Percentiles rank a stretch among this genome's conserved stretches.
These are phyloP conservation scores for Strongylocentrotus purpuratus DNA, from an alignment of 35 echinoderm and acorn worm species.

Conservation along the genomic window DNA sequence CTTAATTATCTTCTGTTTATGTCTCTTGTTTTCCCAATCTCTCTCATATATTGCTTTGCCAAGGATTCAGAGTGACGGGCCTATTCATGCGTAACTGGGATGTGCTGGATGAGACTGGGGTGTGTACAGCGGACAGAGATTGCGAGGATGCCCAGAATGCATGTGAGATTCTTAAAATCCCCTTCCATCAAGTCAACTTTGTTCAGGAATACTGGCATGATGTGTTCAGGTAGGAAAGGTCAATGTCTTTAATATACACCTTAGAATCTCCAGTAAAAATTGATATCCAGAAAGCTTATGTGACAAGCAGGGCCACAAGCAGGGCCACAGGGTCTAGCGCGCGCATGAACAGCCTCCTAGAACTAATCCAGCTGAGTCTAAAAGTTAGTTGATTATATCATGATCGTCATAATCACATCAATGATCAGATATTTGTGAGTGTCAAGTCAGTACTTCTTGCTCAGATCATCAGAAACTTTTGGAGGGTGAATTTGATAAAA, in stretches of 20 bases:
- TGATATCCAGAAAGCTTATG: neutral
- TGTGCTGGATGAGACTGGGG: constrained; percentile 85
- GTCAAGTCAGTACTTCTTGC: too few relatives aligned
- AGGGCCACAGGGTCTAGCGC: too few relatives aligned
- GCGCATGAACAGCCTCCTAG: too few relatives aligned
- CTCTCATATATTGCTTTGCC: neutral
- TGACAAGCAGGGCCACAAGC: neutral
- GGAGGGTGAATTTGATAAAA: too few relatives aligned
- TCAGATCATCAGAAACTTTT: too few relatives aligned
- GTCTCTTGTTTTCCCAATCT: neutral
- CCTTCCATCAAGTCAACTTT: constrained; percentile 95
- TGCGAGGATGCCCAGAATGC: constrained; percentile 80
- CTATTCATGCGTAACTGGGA: constrained; percentile 98
- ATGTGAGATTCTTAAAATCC: constrained; percentile 76
- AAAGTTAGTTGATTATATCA: too few relatives aligned
- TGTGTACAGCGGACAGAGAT: constrained; percentile 80
- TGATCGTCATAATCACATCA: too few relatives aligned
- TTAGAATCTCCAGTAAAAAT: neutral
- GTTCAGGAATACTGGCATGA: constrained; percentile 98
- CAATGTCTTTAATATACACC: neutral
- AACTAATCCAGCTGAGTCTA: too few relatives aligned
- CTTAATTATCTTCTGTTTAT: neutral
- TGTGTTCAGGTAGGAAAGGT: constrained; percentile 74
- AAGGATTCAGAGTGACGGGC: constrained; percentile 85
- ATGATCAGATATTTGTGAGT: too few relatives aligned